Percentiles rank a stretch among this genome's conserved stretches.
These are phyloP conservation scores for Anthopleura xanthogrammica DNA, from an alignment of 92 coral and sea anemone species.

Conservation along the genomic window DNA sequence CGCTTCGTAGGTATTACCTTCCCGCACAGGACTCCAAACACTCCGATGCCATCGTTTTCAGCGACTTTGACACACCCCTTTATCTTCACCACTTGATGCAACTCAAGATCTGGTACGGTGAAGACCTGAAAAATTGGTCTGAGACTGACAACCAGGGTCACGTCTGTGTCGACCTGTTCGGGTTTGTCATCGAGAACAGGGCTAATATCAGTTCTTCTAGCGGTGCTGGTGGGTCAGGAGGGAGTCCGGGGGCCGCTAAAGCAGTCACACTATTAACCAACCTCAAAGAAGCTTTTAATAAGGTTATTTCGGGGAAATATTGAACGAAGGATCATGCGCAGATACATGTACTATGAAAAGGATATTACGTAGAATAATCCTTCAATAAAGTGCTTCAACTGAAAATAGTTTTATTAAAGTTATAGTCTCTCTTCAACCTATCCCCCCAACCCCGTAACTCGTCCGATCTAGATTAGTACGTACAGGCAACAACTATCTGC, in stretches of 20 bases:
- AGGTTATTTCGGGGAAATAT: background rate
- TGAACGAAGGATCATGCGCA: background rate
- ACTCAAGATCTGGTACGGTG: slow-evolving; percentile 39
- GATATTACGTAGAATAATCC: background rate
- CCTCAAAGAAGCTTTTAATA: slow-evolving; percentile 11
- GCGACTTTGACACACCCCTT: slow-evolving; percentile 29
- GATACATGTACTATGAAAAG: background rate
- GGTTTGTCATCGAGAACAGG: slow-evolving; percentile 2
- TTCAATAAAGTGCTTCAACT: background rate
- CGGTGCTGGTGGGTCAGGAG: slow-evolving; percentile 7
- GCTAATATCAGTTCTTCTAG: background rate
- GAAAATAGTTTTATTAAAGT: background rate
- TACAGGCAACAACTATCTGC: no score
- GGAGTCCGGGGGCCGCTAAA: background rate
- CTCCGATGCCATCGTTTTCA: slow-evolving; percentile 30
- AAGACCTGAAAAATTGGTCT: slow-evolving; percentile 36
- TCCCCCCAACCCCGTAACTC: no score
- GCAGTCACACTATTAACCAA: slow-evolving; percentile 1
- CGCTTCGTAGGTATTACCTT: slow-evolving; percentile 26
- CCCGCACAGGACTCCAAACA: slow-evolving; percentile 36
- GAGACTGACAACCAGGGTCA: slow-evolving; percentile 43
- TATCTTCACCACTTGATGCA: slow-evolving; percentile 23
- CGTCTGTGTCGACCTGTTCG: slow-evolving; percentile 28
- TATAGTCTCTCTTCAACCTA: no score
- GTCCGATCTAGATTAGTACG: no score